Base-by-base conservation (phyloP, 2,888 invertebrate genomes). In the Clitarchus hookeri region DNA sequence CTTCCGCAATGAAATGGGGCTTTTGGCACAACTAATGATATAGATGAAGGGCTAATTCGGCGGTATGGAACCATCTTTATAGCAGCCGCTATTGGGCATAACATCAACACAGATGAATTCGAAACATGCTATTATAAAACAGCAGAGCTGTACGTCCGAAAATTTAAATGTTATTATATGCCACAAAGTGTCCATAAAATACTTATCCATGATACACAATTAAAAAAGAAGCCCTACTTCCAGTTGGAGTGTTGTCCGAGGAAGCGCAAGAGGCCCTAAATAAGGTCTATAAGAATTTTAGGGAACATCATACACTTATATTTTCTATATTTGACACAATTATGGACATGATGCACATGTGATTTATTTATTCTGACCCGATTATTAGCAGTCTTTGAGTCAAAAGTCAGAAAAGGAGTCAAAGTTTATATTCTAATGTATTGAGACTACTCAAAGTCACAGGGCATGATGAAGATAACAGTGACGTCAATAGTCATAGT, bases 141-240 rank as follows among this genome's bases (percentile, higher is more conserved):
- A 89, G 87, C 84, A 87, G 79, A 44, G 25, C 6, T 84, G 25
- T 44, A 84, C 26, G 19, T 48, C 12, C n/a, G 11, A 25, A 85
- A 87, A 79, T 90, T 90, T 87, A 88, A 88, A 11, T 90, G 90
- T 89, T 90, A 88, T 85, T 88, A 87, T 84, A 90, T 90, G 90
- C 90, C 90, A 83, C 88, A 89, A 80, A 88, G 88, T 23, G 88
- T 90, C 13, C 90, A 90, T 83, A 90, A 89, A 88, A 65, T 90
- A 19, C 87, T 90, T 25, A 85, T 89, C 79, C 89, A 90, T 86
- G 88, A 89, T 13, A 36, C 84, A 77, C 84, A 89, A 84, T 87
- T 90, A 25, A 88, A 84, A 83, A 86, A n/a, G 86, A 87, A 36
- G 87, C 88, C 25, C 11, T 89, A 85, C 86, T 90, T 26, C 36